Conservation (phyloP, 1,140 invertebrate genomes). For the Lordiphosa mommai region DNA sequence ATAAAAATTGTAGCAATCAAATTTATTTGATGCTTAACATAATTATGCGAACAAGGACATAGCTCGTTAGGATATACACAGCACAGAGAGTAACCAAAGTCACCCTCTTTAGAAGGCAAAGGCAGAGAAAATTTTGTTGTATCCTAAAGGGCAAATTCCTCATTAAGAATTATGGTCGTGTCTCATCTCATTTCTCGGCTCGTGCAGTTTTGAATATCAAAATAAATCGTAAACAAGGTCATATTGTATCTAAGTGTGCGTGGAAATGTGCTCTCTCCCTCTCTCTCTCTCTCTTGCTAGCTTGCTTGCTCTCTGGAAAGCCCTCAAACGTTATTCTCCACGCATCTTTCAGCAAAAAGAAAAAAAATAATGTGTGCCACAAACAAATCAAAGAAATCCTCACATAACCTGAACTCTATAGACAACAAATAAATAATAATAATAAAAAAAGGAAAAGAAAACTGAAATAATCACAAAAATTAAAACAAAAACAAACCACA, state of each 20-base stretch:
- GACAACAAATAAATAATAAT: conserved; percentile 40
- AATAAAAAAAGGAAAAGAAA: conserved; percentile 10
- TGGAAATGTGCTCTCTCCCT: conserved; percentile 24
- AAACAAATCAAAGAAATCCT: conserved; percentile 71
- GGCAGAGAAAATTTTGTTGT: too few species aligned
- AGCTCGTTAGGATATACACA: conserved; percentile 11
- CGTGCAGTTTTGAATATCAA: conserved; percentile 76
- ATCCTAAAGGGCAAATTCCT: conserved; percentile 38
- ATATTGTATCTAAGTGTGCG: conserved; percentile 53
- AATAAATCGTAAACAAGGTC: conserved; percentile 78
- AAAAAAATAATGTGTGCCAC: conserved; percentile 69
- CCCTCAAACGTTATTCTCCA: conserved; percentile 33
- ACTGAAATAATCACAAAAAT: not conserved
- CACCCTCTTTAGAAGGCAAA: conserved; percentile 23
- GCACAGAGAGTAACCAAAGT: conserved; percentile 6
- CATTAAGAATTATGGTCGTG: conserved; percentile 31
- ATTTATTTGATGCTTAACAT: conserved; percentile 34
- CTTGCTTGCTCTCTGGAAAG: conserved; percentile 33
- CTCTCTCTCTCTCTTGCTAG: not conserved
- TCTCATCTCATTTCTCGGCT: conserved; percentile 34
- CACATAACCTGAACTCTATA: conserved; percentile 70
- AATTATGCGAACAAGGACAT: conserved; percentile 52
- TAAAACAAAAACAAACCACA: conserved; percentile 20
- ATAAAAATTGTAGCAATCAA: conserved; percentile 49
- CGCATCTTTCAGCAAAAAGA: conserved; percentile 54